Base-by-base conservation (phyloP, 2,113 vertebrate genomes). In the Podarcis muralis region DNA sequence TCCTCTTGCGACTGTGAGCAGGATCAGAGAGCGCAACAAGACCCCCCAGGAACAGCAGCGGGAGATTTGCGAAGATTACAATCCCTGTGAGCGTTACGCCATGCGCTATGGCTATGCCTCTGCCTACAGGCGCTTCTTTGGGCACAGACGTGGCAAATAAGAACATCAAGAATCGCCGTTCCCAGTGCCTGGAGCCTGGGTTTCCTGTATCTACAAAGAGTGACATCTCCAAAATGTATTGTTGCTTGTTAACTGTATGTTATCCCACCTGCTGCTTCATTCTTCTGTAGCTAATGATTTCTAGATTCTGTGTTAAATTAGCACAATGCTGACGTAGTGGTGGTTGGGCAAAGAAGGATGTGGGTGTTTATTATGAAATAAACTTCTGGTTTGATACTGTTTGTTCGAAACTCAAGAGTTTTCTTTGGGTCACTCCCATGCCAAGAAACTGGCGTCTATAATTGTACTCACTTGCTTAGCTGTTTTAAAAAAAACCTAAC, bases 11-110 rank as follows among this genome's bases (percentile, higher is more conserved):
- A 40, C 20, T 62, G 20, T 69, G 30, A 87, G 0, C 91, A 98
- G 98, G 95, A 82, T 94, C 85, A 89, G 96, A 12, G 96, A 97
- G 32, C 95, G 90, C 1, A 84, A 0, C 69, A 99, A 99, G 96
- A 91, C 96, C 0, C 90, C 85, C 2, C 91, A 95, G 0, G 99
- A 99, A 96, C 82, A 86, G 8, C 97, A 96, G 32, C 95, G 98
- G 4, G 98, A 99, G 96, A 96, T 92, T 72, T 99, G 99, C 0
- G 99, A 99, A 87, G 97, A 99, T 90, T 98, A 95, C 92, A 93
- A 91, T 5, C 98, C 97, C 0, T 99, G 99, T 0, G 98, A 98
- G 40, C 84, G 82, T 75, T 98, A 97, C 0, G 98, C 98, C 9
- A 87, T 87, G 16, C 90, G 65, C 88, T 89, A 97, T 0, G 98